These are phyloP conservation scores for Pseudomyrmex cubaensis DNA, from an alignment of 1,140 invertebrate species.

Conservation along the genomic window DNA sequence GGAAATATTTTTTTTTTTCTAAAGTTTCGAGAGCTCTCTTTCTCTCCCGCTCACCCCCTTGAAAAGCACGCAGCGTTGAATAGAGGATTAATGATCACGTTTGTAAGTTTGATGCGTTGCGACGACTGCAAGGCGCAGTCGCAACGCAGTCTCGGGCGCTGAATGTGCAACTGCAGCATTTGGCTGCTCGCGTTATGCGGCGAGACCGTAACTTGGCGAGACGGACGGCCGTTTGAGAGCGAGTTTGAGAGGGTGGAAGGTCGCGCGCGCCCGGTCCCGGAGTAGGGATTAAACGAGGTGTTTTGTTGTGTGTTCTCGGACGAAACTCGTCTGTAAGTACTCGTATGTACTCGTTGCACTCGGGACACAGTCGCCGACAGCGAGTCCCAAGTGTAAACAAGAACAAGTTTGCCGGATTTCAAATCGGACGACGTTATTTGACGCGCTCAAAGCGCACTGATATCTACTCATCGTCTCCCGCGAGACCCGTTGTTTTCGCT, in stretches of 20 bases:
- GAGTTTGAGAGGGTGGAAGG: slow-evolving; percentile 28
- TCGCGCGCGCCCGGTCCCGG: not conserved
- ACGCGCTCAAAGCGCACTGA: slow-evolving; percentile 30
- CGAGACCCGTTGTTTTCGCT: not conserved
- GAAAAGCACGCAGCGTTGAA: slow-evolving; percentile 47
- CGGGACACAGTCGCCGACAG: not conserved
- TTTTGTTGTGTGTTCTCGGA: slow-evolving; percentile 56
- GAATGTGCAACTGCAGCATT: slow-evolving; percentile 56
- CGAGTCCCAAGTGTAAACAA: slow-evolving; percentile 45
- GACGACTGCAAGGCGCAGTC: slow-evolving; percentile 50
- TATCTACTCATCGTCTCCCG: slow-evolving; percentile 1
- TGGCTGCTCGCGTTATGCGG: slow-evolving; percentile 34
- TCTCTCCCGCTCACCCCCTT: not conserved
- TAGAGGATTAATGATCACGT: slow-evolving; percentile 55
- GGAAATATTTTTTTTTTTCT: slow-evolving; percentile 49
- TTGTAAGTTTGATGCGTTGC: slow-evolving; percentile 67
- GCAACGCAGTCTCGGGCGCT: not conserved
- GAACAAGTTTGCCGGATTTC: slow-evolving; percentile 37
- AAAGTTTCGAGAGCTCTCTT: slow-evolving; percentile 9
- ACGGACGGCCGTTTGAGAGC: slow-evolving; percentile 52
- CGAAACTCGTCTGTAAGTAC: slow-evolving; percentile 25
- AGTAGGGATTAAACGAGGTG: slow-evolving; percentile 53
- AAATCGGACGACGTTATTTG: slow-evolving; percentile 54
- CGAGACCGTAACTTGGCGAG: slow-evolving; percentile 56
- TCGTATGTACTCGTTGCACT: not conserved